Conservation (phyloP, 2,797 vertebrate genomes). For the Oophaga sylvatica region DNA sequence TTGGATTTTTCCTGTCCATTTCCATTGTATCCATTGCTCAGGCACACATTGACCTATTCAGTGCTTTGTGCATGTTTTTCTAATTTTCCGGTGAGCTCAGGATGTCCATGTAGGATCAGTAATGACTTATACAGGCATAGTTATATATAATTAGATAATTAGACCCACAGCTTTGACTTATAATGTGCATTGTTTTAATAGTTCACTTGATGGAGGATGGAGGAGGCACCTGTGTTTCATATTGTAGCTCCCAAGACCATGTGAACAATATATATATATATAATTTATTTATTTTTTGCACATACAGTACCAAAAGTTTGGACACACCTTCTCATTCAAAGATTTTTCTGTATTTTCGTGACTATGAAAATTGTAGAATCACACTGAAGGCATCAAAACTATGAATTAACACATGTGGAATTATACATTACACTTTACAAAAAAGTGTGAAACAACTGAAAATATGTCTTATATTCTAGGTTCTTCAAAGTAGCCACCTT, state of each 20-base stretch:
- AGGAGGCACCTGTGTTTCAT: not conserved
- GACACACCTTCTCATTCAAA: too few species aligned
- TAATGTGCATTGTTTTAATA: not conserved
- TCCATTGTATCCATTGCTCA: not conserved
- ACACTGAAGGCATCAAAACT: too few species aligned
- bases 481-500: too few species aligned
- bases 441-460: too few species aligned
- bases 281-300: too few species aligned
- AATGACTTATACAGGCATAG: not conserved
- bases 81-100: not conserved
- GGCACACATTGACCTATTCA: conserved; percentile 8
- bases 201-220: not conserved
- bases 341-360: too few species aligned
- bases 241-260: not conserved
- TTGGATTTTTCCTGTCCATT: conserved; percentile 6
- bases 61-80: conserved; percentile 3
- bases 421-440: too few species aligned
- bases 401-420: too few species aligned
- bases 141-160: not conserved
- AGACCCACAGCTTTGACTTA: not conserved
- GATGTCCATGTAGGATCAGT: not conserved
- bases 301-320: too few species aligned
- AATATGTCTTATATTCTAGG: too few species aligned
- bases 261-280: too few species aligned
- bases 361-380: too few species aligned